These are phyloP conservation scores for Amazona vittata DNA, from an alignment of 2,113 vertebrate species.

Conservation along the genomic window DNA sequence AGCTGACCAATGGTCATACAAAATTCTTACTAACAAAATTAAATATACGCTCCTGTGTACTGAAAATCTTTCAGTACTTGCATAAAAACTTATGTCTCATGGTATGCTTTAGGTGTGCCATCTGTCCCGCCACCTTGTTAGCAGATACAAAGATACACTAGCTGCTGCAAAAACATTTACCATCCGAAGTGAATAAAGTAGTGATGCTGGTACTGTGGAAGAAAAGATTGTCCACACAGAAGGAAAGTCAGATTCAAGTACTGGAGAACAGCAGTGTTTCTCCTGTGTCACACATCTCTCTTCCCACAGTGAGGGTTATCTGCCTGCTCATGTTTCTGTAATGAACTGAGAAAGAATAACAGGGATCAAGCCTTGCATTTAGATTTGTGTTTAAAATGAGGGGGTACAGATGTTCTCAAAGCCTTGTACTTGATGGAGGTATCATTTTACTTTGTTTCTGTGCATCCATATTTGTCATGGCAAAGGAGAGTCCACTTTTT, in stretches of 20 bases:
- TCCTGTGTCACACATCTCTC: neutral
- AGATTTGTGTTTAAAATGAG: neutral
- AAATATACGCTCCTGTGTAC: neutral
- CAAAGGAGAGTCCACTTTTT: neutral
- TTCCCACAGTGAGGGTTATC: neutral
- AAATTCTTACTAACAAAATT: neutral
- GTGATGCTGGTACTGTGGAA: neutral
- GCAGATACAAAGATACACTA: neutral
- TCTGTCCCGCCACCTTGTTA: constrained; percentile 30
- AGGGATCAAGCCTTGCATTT: neutral
- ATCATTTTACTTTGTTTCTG: neutral
- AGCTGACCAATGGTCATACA: neutral
- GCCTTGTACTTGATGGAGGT: neutral
- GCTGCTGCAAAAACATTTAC: neutral
- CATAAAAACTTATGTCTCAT: neutral
- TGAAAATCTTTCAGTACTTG: neutral
- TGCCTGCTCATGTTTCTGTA: neutral
- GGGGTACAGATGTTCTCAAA: neutral
- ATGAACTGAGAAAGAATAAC: neutral
- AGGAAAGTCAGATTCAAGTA: neutral
- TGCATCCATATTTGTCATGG: neutral
- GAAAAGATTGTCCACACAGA: neutral
- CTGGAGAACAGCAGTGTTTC: neutral
- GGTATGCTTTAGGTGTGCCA: neutral
- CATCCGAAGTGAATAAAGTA: neutral